Evolutionary conservation across 2,113 vertebrate species (phyloP), one percentile per base, ranked within the genome.

Genomic region (Pelobates fuscus): DNA sequence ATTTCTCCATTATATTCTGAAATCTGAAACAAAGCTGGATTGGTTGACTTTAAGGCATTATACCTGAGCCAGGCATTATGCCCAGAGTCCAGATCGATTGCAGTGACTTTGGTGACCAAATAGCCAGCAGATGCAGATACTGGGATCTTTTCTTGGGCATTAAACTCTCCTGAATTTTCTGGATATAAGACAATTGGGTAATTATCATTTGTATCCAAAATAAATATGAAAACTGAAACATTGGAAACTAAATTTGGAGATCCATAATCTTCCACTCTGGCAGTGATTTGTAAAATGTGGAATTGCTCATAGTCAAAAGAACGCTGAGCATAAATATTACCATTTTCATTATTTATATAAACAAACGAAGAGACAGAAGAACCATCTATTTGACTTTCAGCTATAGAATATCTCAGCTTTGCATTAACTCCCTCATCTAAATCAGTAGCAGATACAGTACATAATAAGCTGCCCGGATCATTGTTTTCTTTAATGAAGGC

Each of bases 401-500:
- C 29, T 37, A 95, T 82, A 29, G 89, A 91, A 73, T 94, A 95
- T 43, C 84, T 84, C 18, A 94, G 84, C 2, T 37, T 78, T 61
- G 92, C 92, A 73, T 23, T 29, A 26, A 49, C 77, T 20, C 82
- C 83, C 25, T 79, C 20, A 82, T 88, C 89, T 32, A 78, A 29
- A 59, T 85, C 83, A 66, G 65, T 62, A 73, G 83, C 67, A 0
- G 81, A 72, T 2, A 85, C 77, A 1, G 81, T 78, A 70, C 77
- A 80, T 26, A 84, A 25, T 2, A 72, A 72, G 5, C 66, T 25
- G 2, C 81, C 84, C 7, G 77, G 23, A 10, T 64, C 65, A 17
- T 79, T 85, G 27, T 84, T 87, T 64, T 87, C 82, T 1, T n/a
- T 67, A 18, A 95, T 85, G 20, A 94, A 95, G 0, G 94, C 91